Evolutionary conservation across 1,140 invertebrate genomes (phyloP), one percentile per base, ranked within the genome.

Genomic region (Centruroides sculpturatus): DNA sequence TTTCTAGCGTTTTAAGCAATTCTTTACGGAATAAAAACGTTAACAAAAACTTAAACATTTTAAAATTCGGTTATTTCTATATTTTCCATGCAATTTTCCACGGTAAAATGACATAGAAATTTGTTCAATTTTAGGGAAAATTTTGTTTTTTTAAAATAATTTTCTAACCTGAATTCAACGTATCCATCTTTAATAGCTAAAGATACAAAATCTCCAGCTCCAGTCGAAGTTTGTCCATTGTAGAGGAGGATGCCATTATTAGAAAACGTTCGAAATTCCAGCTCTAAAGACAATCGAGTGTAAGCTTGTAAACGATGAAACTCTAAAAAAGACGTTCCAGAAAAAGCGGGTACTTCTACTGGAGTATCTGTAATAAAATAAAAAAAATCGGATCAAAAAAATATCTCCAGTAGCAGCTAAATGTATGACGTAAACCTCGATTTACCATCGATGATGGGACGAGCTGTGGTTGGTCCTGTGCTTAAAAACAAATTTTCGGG

Each of bases 121-220:
- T 0, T 23, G 23, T 2, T 23, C 23, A 23, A 23, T 23, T 41
- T 41, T 1, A 41, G 41, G 0, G 5, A 41, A 41, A 6, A 41
- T 41, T 41, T 41, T 8, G 41, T 8, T 41, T 6, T 5, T 41
- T 41, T 41, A 41, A 41, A 41, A 6, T 41, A 8, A 6, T 6
- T 5, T 6, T 11, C 55, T 49, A 36, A 62, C 64, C 76, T 74
- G 67, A 77, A 76, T 65, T 77, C 75, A 6, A 78, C 64, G 65
- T 66, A 72, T 10, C 74, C 74, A 66, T 76, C 68, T 57, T 68
- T 70, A 0, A 96, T 78, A 47, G 89, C 83, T 47, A 96, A 74
- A 10, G 89, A 90, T 63, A 94, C 82, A 76, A 90, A 96, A 77
- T 94, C 90, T 56, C 90, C 90, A 35, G 82, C 81, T 5, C 89